Base-by-base conservation (phyloP, 2,888 invertebrate genomes). In the Leucoptera coffeella region DNA sequence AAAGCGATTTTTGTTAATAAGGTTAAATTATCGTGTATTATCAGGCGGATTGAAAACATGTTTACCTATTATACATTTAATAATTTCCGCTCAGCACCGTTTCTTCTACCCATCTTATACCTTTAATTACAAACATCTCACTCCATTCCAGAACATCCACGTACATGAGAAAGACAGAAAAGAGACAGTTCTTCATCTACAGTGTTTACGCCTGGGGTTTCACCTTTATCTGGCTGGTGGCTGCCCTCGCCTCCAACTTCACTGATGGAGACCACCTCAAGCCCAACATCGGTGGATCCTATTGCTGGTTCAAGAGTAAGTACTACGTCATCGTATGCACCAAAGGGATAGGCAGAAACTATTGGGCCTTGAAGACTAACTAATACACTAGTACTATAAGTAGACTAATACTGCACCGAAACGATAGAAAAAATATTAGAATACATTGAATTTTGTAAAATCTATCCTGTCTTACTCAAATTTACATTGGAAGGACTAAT, bases 271-370 rank as follows among this genome's bases (percentile, higher is more conserved):
- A 50, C 9, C 74, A 77, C 31, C 47, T 61, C 32, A 75, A 71
- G 31, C 80, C 81, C 0, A 69, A 74, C 25, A 71, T 84, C 27
- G 80, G 78, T 2, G 20, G 57, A 15, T 29, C 28, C 24, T 51
- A 43, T 26, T 84, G 84, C 47, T 84, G 83, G 82, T 82, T 84
- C 43, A 47, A 46, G 35, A 75, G 83, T 82, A 52, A 56, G 3
- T 14, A 12, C 14, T 13, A 8, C 4, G 13, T 19, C n/a, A 19
- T 19, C 4, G 8, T 19, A 2, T n/a, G n/a, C n/a, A n/a, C n/a
- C n/a, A n/a, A n/a, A n/a, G n/a, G n/a, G n/a, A n/a, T n/a, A n/a
- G n/a, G n/a, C n/a, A n/a, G n/a, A n/a, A n/a, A n/a, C n/a, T 19
- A n/a, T 19, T 19, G 8, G 19, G 2, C 19, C n/a, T 19, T 19